Evolutionary conservation across 2,888 invertebrate genomes (phyloP).

Genomic region (Drosophila limbata): DNA sequence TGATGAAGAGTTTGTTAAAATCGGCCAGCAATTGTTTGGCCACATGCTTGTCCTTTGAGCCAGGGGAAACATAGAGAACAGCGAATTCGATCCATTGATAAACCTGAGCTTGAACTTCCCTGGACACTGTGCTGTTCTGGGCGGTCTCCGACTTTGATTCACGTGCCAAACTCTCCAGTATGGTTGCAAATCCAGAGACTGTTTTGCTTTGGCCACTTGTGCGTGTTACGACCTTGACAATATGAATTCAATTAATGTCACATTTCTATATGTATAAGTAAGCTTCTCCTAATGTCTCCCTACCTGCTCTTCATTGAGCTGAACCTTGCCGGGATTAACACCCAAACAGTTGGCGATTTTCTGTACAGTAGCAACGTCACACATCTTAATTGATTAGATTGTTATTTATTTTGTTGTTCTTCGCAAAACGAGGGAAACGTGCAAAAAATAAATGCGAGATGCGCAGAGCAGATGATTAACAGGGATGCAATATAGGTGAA

Average conservation of each 20-base stretch:
- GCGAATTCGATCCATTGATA: slow-evolving; percentile 90
- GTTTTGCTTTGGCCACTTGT: slow-evolving; percentile 85
- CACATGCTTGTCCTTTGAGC: slow-evolving; percentile 82
- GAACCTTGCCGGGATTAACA: slow-evolving; percentile 86
- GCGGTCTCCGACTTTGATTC: slow-evolving; percentile 84
- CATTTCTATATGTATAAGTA: slow-evolving; percentile 1
- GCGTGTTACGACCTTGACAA: slow-evolving; percentile 86
- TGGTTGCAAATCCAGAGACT: slow-evolving; percentile 86
- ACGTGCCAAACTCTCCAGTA: slow-evolving; percentile 86
- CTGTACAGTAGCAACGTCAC: slow-evolving; percentile 84
- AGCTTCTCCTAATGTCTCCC: not conserved
- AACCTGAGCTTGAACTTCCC: slow-evolving; percentile 86
- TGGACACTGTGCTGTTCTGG: slow-evolving; percentile 71
- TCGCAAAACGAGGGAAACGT: slow-evolving; percentile 36
- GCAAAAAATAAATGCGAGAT: slow-evolving; percentile 29
- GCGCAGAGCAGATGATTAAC: slow-evolving; percentile 27
- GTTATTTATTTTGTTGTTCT: slow-evolving; percentile 14
- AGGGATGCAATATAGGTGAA: slow-evolving; percentile 31
- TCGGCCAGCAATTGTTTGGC: slow-evolving; percentile 85
- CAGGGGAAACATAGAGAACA: slow-evolving; percentile 84
- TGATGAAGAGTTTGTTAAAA: slow-evolving; percentile 86
- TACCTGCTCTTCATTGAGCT: slow-evolving; percentile 87
- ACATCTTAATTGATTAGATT: slow-evolving; percentile 71
- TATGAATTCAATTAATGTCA: slow-evolving; percentile 48
- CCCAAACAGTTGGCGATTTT: slow-evolving; percentile 87